These are phyloP conservation scores for Iselma pallidipennis DNA, from an alignment of 2,888 invertebrate genomes.

Conservation along the genomic window DNA sequence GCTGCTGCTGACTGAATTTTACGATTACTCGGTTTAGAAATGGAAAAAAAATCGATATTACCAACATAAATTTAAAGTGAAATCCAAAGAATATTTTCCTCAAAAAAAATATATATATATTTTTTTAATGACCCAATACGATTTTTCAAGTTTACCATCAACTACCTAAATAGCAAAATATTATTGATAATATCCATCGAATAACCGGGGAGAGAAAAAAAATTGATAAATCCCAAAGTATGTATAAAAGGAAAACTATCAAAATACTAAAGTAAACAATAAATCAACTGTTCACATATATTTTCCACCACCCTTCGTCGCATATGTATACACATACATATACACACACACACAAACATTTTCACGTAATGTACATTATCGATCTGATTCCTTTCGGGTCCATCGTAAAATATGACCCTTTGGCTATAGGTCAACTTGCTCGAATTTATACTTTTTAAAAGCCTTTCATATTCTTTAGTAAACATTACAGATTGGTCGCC, in stretches of 20 bases:
- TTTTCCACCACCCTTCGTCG: neutral
- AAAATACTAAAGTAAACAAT: neutral
- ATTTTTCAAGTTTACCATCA: neutral
- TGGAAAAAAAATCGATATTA: neutral
- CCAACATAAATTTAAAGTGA: neutral
- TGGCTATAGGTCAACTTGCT: constrained; percentile 37
- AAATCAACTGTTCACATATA: neutral
- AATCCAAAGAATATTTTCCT: too few relatives aligned
- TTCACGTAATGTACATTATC: constrained; percentile 34
- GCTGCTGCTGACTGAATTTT: too few relatives aligned
- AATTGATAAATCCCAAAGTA: neutral
- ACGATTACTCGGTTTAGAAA: constrained; percentile 1
- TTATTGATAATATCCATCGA: neutral
- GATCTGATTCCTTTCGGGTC: constrained; percentile 31
- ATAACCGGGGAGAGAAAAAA: neutral
- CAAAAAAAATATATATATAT: too few relatives aligned
- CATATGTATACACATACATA: neutral
- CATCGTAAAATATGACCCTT: constrained; percentile 40
- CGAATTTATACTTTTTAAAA: constrained; percentile 20
- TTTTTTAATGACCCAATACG: too few relatives aligned
- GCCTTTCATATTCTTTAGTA: neutral
- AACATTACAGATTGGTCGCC: too few relatives aligned
- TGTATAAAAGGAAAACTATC: neutral
- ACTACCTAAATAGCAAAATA: neutral
- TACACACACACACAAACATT: neutral